Percentiles rank a stretch among this genome's conserved stretches.
These are phyloP conservation scores for Stenurella melanura DNA, from an alignment of 2,888 invertebrate species.

Conservation along the genomic window DNA sequence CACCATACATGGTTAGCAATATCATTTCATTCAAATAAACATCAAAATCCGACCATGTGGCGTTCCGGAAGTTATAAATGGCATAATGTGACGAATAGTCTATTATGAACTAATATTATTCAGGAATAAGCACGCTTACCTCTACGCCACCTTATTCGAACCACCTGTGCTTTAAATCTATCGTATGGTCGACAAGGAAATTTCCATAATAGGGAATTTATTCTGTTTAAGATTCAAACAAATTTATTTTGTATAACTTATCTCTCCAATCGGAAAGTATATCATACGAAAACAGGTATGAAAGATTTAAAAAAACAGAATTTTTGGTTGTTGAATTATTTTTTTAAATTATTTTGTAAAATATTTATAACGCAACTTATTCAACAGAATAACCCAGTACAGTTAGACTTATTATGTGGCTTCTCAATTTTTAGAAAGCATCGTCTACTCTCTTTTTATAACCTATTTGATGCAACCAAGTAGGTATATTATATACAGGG, in stretches of 20 bases:
- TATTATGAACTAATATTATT: conserved; percentile 61
- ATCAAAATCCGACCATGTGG: conserved; percentile 61
- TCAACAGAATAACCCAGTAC: too few relatives aligned
- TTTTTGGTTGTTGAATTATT: too few relatives aligned
- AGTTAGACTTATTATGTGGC: too few relatives aligned
- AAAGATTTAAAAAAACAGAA: too few relatives aligned
- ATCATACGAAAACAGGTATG: too few relatives aligned
- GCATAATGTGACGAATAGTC: conserved; percentile 55
- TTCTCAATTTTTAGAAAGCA: too few relatives aligned
- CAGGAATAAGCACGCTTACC: conserved; percentile 54
- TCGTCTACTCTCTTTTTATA: too few relatives aligned
- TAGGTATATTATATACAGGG: too few relatives aligned
- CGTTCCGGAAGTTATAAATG: conserved; percentile 57
- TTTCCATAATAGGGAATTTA: conserved; percentile 50
- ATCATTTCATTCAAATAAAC: conserved; percentile 43
- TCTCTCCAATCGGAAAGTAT: conserved; percentile 19
- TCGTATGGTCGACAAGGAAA: conserved; percentile 57
- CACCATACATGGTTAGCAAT: conserved; percentile 5
- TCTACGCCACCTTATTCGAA: conserved; percentile 50
- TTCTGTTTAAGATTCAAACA: conserved; percentile 49
- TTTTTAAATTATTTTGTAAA: too few relatives aligned
- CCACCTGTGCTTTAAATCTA: conserved; percentile 61
- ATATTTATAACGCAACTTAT: too few relatives aligned
- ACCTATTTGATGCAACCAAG: too few relatives aligned
- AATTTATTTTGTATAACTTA: conserved; percentile 43